Percentiles rank a stretch among this genome's conserved stretches.
Conservation (phyloP, 2,797 vertebrate genomes). For the Pseudotriccus pelzelni region DNA sequence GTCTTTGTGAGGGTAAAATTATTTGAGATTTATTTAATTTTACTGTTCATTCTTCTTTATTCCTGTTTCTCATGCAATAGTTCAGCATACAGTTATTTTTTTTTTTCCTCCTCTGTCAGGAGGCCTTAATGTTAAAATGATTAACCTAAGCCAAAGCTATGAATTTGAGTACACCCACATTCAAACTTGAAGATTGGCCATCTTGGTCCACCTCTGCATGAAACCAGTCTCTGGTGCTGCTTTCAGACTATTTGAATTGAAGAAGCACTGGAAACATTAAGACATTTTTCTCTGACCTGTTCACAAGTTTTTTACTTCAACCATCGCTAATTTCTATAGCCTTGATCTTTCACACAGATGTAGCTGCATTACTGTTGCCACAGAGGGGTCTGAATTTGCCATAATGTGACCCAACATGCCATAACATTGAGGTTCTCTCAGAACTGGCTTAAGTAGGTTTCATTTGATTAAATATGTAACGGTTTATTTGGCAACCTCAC, state of each 20-base stretch:
- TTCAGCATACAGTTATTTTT: background rate
- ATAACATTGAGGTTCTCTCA: background rate
- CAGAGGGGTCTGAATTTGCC: background rate
- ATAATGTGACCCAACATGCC: background rate
- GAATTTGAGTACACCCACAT: background rate
- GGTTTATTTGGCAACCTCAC: constrained; percentile 26
- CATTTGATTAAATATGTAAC: constrained; percentile 21
- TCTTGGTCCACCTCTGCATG: background rate
- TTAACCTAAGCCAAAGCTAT: background rate
- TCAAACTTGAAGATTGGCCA: background rate
- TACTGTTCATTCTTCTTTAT: background rate
- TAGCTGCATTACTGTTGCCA: background rate
- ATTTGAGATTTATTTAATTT: background rate
- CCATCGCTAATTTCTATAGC: background rate
- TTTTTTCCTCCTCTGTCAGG: background rate
- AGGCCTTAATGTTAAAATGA: constrained; percentile 12
- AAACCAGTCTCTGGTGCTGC: background rate
- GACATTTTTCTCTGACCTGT: background rate
- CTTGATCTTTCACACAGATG: background rate
- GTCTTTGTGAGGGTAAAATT: background rate
- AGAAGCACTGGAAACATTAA: background rate
- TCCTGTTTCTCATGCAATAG: background rate
- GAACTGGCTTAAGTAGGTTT: background rate
- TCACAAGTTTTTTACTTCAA: background rate
- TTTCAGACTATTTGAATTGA: background rate